Evolutionary conservation across 2,888 invertebrate species (phyloP).

Genomic region (Salpingus planirostris): DNA sequence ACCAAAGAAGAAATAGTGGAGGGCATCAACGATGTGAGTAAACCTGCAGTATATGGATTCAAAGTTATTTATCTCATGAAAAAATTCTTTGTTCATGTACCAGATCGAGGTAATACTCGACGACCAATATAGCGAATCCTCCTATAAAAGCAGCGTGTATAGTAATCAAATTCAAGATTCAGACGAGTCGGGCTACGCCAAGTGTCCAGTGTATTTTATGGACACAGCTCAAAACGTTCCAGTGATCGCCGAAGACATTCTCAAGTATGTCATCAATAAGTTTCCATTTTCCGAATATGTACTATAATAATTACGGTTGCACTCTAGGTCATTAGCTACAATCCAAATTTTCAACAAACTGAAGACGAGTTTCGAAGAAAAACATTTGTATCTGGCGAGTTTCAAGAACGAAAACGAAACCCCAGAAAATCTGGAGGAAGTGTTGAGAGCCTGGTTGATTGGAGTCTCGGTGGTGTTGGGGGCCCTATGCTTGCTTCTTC

Average conservation of each 20-base stretch:
- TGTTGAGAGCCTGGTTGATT: conserved; percentile 46
- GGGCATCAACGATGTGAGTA: no score
- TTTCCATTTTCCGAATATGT: no score
- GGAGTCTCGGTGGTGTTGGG: conserved; percentile 47
- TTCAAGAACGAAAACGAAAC: conserved; percentile 19
- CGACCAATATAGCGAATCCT: conserved; percentile 44
- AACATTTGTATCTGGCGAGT: conserved; percentile 23
- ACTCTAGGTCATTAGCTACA: no score
- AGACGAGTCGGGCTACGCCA: background rate
- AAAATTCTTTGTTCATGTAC: no score
- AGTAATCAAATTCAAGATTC: no score
- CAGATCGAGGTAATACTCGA: no score
- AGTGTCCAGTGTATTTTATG: conserved; percentile 54
- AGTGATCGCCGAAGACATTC: conserved; percentile 44
- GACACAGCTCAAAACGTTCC: conserved; percentile 41
- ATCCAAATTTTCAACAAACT: no score
- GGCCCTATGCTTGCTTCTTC: conserved; percentile 45
- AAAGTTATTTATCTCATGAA: no score
- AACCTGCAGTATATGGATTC: no score
- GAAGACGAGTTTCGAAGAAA: no score
- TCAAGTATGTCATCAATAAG: conserved; percentile 39
- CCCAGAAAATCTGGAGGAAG: conserved; percentile 36
- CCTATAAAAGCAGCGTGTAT: no score
- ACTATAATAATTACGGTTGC: no score
- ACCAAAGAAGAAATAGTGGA: conserved; percentile 39